phyloP scores from a whole-genome alignment of 2,113 vertebrate species.

The Lipophrys pholis region DNA sequence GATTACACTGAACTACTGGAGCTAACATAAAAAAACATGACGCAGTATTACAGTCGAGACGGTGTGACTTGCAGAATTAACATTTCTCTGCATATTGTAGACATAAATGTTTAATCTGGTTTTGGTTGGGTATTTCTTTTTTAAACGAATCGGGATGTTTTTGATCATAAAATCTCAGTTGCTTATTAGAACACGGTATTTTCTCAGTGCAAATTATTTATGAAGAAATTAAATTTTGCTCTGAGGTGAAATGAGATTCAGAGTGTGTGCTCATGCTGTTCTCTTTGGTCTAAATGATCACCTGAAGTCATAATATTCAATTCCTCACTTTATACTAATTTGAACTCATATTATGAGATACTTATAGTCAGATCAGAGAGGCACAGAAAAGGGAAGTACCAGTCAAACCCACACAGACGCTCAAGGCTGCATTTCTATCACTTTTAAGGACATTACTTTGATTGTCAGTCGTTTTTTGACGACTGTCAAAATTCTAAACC shows the following conservation, averaged over 20 bases:
- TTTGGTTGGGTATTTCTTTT: slow-evolving; percentile 17
- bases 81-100: slow-evolving; percentile 38
- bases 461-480: too few species aligned
- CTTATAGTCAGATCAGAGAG: slow-evolving; percentile 9
- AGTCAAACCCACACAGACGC: slow-evolving; percentile 2
- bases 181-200: slow-evolving; percentile 27
- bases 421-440: neutral
- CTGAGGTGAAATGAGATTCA: slow-evolving; percentile 23
- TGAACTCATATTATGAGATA: slow-evolving; percentile 17
- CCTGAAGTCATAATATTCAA: slow-evolving; percentile 27
- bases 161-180: slow-evolving; percentile 21
- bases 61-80: slow-evolving; percentile 31
- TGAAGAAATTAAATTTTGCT: slow-evolving; percentile 46
- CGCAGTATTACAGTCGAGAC: slow-evolving; percentile 27
- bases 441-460: neutral
- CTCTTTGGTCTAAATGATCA: slow-evolving; percentile 24
- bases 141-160: slow-evolving; percentile 43
- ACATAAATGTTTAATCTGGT: slow-evolving; percentile 63
- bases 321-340: slow-evolving; percentile 28
- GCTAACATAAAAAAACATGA: slow-evolving; percentile 16
- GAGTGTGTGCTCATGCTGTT: slow-evolving; percentile 5
- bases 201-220: slow-evolving; percentile 45
- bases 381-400: slow-evolving; percentile 1
- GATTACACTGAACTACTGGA: slow-evolving; percentile 33
- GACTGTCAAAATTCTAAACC: too few species aligned